These are phyloP conservation scores for Eueremaeus valkanovi DNA, from an alignment of 2,888 invertebrate species.

Conservation along the genomic window DNA sequence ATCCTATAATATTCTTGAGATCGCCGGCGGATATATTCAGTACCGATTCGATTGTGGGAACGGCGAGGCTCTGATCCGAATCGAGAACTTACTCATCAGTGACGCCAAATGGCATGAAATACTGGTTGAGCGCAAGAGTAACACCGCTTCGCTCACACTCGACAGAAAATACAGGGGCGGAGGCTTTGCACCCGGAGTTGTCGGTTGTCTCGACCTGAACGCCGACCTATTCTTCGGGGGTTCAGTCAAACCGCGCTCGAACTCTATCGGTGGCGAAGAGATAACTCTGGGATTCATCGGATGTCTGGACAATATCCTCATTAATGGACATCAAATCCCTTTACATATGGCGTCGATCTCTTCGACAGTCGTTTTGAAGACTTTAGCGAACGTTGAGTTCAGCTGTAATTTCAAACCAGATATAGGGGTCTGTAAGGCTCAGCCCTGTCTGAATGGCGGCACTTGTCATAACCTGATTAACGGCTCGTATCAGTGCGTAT, in stretches of 20 bases:
- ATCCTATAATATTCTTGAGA: constrained; percentile 76
- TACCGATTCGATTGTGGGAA: constrained; percentile 89
- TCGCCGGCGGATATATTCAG: constrained; percentile 77
- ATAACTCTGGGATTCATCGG: constrained; percentile 82
- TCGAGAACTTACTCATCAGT: constrained; percentile 69
- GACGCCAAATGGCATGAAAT: constrained; percentile 79
- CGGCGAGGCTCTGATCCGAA: constrained; percentile 77
- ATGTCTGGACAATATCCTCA: constrained; percentile 79
- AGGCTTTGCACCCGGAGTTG: constrained; percentile 67
- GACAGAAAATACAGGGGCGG: constrained; percentile 70
- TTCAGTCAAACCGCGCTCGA: constrained; percentile 55
- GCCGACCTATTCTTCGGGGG: constrained; percentile 54
- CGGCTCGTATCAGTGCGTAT: constrained; percentile 66
- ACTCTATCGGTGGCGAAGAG: constrained; percentile 59
- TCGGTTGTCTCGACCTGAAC: constrained; percentile 74
- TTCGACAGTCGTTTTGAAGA: constrained; percentile 53
- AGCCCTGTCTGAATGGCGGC: constrained; percentile 74
- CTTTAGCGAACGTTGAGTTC: constrained; percentile 65
- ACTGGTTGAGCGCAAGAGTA: constrained; percentile 72
- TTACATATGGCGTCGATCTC: constrained; percentile 64
- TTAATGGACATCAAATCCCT: constrained; percentile 71
- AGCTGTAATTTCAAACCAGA: constrained; percentile 55
- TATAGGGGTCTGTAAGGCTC: constrained; percentile 67
- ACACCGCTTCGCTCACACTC: constrained; percentile 69
- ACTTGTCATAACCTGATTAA: constrained; percentile 57